Conservation (phyloP, 2,797 vertebrate genomes). For the Loriculus beryllinus region DNA sequence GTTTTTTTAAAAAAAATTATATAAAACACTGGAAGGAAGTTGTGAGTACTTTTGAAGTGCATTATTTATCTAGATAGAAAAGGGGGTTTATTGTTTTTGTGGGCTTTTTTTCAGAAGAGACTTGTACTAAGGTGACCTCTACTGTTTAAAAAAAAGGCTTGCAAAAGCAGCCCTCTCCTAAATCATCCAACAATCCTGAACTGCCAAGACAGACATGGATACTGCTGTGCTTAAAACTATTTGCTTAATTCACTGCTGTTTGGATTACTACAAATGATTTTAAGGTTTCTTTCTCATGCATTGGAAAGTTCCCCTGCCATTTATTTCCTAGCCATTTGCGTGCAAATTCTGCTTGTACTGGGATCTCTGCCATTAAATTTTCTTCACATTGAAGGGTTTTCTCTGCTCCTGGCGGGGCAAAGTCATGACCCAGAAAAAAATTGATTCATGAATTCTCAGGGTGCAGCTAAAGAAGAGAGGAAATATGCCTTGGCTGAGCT, state of each 20-base stretch:
- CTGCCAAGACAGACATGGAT: conserved; percentile 65
- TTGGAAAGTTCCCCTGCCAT: conserved; percentile 74
- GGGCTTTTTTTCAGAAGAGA: conserved; percentile 51
- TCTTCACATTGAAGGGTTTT: conserved; percentile 78
- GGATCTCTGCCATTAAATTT: conserved; percentile 77
- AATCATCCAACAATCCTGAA: conserved; percentile 71
- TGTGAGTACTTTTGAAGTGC: conserved; percentile 51
- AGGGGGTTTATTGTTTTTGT: conserved; percentile 15
- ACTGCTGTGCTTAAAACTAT: conserved; percentile 71
- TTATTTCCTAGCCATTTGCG: conserved; percentile 72
- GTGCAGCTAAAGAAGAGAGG: conserved; percentile 77
- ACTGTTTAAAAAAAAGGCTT: conserved; percentile 77
- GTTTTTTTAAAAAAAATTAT: not conserved
- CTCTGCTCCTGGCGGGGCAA: conserved; percentile 78
- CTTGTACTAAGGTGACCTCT: conserved; percentile 81
- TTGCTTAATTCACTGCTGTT: conserved; percentile 74
- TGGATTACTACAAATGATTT: conserved; percentile 70
- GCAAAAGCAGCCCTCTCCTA: conserved; percentile 71
- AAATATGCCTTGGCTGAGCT: conserved; percentile 81
- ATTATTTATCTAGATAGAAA: conserved; percentile 58
- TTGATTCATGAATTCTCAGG: conserved; percentile 83
- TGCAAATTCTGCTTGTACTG: conserved; percentile 75
- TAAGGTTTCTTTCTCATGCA: conserved; percentile 62
- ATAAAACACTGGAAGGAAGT: conserved; percentile 60
- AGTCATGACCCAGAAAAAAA: conserved; percentile 84